These are phyloP conservation scores for Montipora cactus DNA, from an alignment of 64 coral and sea anemone genomes.

Conservation along the genomic window DNA sequence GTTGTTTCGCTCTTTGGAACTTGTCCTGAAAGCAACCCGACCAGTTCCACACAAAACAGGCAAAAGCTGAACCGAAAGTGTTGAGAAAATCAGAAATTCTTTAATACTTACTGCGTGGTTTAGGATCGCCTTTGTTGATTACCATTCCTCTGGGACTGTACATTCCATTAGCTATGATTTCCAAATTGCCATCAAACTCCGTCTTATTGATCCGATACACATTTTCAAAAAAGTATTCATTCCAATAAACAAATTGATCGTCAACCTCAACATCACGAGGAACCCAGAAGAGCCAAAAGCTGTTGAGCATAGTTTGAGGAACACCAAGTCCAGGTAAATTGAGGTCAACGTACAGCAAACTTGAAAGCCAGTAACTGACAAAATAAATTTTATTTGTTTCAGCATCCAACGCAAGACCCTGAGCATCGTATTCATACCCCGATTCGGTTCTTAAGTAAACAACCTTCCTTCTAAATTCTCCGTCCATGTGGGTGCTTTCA, in stretches of 20 bases:
- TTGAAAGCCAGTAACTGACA: background rate
- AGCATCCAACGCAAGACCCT: conserved; percentile 24
- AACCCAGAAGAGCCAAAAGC: background rate
- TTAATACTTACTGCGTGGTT: background rate
- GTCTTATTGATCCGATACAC: conserved; percentile 17
- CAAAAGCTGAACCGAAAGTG: too few species aligned
- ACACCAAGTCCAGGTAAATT: background rate
- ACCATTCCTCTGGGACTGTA: conserved; percentile 2
- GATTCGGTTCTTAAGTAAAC: background rate
- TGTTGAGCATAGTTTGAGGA: background rate
- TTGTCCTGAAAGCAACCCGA: too few species aligned
- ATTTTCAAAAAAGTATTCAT: background rate
- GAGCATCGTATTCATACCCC: background rate
- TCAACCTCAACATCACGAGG: background rate
- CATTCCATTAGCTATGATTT: background rate
- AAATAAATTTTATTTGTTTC: conserved; percentile 48
- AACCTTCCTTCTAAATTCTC: background rate
- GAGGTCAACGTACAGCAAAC: background rate
- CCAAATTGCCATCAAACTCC: background rate
- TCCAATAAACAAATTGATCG: conserved; percentile 20
- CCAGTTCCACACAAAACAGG: too few species aligned
- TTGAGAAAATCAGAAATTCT: background rate
- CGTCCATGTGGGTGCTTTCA: conserved; percentile 37
- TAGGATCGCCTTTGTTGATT: background rate
- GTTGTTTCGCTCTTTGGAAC: too few species aligned